A percentile compares a stretch with the other conserved stretches of the same genome.
These are phyloP conservation scores for Pogona vitticeps DNA, from an alignment of 2,113 vertebrate species.

Conservation along the genomic window DNA sequence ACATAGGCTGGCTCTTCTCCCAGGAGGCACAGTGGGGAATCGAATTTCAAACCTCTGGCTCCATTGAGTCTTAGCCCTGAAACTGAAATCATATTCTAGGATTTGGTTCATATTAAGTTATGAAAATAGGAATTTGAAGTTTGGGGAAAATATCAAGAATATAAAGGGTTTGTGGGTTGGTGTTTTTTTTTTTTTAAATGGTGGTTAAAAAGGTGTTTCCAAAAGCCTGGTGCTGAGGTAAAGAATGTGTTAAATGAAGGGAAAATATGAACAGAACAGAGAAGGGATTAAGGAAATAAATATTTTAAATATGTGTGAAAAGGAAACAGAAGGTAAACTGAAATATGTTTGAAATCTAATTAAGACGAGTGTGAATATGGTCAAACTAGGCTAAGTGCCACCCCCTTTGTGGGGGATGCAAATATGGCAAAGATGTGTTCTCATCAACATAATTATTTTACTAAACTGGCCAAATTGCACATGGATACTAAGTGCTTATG, in stretches of 20 bases:
- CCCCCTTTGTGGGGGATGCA: background rate
- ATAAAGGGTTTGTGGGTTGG: background rate
- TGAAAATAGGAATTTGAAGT: background rate
- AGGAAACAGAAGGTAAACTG: background rate
- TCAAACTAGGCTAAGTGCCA: background rate
- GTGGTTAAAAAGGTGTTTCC: background rate
- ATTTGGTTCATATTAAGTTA: background rate
- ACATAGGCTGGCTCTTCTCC: no score
- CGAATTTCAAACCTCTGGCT: no score
- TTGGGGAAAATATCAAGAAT: background rate
- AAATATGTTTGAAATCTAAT: slow-evolving; percentile 4
- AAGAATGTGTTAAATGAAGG: background rate
- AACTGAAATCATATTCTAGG: background rate
- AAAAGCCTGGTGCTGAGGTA: background rate
- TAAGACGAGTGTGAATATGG: background rate
- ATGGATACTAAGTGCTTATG: background rate
- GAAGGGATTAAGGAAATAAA: background rate
- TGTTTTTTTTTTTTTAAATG: no score
- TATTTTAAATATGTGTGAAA: slow-evolving; percentile 1
- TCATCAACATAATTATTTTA: background rate
- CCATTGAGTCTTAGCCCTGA: background rate
- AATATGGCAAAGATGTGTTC: background rate
- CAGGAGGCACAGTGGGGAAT: no score
- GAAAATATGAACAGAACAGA: background rate
- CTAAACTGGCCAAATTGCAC: background rate